Percentiles rank a stretch among this genome's conserved stretches.
Evolutionary conservation across 2,797 vertebrate species (phyloP).

Genomic region (Holocentrus rufus): DNA sequence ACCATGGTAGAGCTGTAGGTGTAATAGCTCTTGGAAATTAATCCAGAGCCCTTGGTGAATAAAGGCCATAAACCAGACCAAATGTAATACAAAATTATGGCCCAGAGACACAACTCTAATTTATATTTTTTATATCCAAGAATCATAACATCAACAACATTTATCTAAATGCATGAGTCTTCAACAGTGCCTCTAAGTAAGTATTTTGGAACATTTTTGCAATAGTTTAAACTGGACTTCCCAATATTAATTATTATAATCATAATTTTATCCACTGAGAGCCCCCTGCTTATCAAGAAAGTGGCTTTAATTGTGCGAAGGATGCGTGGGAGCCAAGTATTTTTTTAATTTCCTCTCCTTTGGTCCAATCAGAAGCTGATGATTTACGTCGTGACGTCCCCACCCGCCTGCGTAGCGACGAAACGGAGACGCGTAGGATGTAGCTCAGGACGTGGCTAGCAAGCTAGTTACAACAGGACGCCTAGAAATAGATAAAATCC

Average conservation of each 20-base stretch:
- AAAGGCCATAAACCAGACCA: too few species aligned
- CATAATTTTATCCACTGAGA: too few species aligned
- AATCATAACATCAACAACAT: too few species aligned
- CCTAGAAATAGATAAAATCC: conserved; percentile 44
- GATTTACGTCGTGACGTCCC: conserved; percentile 61
- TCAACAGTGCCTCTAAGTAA: too few species aligned
- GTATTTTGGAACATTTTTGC: too few species aligned
- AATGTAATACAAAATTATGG: too few species aligned
- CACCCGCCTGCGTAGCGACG: conserved; percentile 10
- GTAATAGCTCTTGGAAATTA: neutral
- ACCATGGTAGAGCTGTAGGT: conserved; percentile 80
- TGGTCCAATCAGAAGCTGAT: conserved; percentile 13
- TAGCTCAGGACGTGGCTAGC: conserved; percentile 76
- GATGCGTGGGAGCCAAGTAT: neutral
- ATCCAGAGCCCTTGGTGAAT: neutral
- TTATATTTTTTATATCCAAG: too few species aligned
- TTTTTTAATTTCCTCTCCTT: neutral
- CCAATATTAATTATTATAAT: too few species aligned
- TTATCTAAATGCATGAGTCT: too few species aligned
- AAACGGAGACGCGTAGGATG: conserved; percentile 68
- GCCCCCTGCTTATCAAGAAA: too few species aligned
- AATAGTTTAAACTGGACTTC: too few species aligned
- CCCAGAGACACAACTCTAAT: too few species aligned
- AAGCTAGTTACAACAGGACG: conserved; percentile 58
- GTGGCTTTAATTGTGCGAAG: neutral